A percentile compares a stretch with the other conserved stretches of the same genome.
phyloP scores from a whole-genome alignment of 2,888 invertebrate genomes.

The Saturnia pavonia region DNA sequence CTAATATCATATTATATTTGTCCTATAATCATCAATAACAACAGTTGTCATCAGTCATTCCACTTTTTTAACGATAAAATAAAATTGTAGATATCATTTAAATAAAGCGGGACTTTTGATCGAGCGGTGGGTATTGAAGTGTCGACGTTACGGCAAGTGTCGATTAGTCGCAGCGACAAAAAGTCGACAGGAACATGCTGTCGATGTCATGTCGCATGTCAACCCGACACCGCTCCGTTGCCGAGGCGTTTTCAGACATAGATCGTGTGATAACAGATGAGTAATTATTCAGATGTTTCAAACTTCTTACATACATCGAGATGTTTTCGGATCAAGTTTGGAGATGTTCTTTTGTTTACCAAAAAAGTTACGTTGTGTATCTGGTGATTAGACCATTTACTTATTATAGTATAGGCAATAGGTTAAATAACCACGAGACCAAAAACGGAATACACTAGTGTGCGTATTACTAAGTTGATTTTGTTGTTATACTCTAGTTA shows the following conservation, averaged over 20 bases:
- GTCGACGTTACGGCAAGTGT: conserved; percentile 49
- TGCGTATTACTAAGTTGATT: too few relatives aligned
- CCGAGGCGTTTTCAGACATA: conserved; percentile 51
- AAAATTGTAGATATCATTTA: conserved; percentile 28
- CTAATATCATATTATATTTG: conserved; percentile 24
- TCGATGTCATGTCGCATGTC: conserved; percentile 65
- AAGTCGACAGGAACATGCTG: conserved; percentile 61
- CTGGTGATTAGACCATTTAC: too few relatives aligned
- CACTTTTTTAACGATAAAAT: conserved; percentile 37
- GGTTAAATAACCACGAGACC: too few relatives aligned
- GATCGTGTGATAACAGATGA: conserved; percentile 64
- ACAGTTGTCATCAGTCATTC: conserved; percentile 48
- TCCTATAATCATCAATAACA: conserved; percentile 51
- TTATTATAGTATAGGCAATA: too few relatives aligned
- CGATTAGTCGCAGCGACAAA: conserved; percentile 67
- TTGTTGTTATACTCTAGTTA: too few relatives aligned
- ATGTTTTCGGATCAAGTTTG: neutral
- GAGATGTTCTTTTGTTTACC: neutral
- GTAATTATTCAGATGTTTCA: conserved; percentile 60
- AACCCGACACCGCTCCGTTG: conserved; percentile 30
- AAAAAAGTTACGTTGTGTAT: neutral
- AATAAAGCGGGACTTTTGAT: conserved; percentile 52
- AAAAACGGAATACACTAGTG: too few relatives aligned
- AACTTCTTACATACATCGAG: conserved; percentile 31
- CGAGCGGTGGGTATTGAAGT: conserved; percentile 38